Base-by-base conservation (phyloP, 2,113 vertebrate genomes). In the Archocentrus centrarchus region DNA sequence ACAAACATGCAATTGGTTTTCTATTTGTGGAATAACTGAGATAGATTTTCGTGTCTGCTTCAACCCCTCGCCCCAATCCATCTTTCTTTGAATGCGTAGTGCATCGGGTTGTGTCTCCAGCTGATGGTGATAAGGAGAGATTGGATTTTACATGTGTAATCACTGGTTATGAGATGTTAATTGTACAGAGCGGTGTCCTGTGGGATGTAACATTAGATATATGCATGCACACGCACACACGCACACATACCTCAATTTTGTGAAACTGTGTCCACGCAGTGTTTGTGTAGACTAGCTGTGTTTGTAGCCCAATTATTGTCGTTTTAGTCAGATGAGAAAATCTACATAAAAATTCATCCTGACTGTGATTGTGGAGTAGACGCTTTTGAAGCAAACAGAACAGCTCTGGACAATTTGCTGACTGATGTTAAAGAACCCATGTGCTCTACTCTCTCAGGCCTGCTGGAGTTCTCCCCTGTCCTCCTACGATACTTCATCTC, bases 401-500 rank as follows among this genome's bases (percentile, higher is more conserved):
- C 47, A 78, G 22, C 70, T 78, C 62, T 37, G 24, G 50, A 24
- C 58, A 9, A 80, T 84, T 77, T 81, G 32, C 62, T 77, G 83
- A 73, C 58, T 90, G 80, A 75, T 83, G 76, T 82, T 91, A 85
- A 91, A 90, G 84, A 86, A 91, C 79, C 27, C 17, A 15, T 91
- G 53, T 93, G 84, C 84, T 93, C 83, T 90, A 53, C 88, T 92
- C 93, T 94, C 93, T 88, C 94, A 96, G 95, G 92, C 88, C 84
- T 93, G 79, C 90, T 92, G 94, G 92, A 95, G 82, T 90, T 95
- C 79, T 94, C 94, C 14, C 93, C 94, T 10, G 89, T 96, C 63
- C 91, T 94, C 88, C 93, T 95, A 24, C 91, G 91, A 84, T 95
- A 95, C 92, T 87, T 95, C 92, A 83, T 95, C 83, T 94, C 95